A percentile compares a stretch with the other conserved stretches of the same genome.
phyloP scores from a whole-genome alignment of 2,797 vertebrate species.

The Poliocrania exsul region DNA sequence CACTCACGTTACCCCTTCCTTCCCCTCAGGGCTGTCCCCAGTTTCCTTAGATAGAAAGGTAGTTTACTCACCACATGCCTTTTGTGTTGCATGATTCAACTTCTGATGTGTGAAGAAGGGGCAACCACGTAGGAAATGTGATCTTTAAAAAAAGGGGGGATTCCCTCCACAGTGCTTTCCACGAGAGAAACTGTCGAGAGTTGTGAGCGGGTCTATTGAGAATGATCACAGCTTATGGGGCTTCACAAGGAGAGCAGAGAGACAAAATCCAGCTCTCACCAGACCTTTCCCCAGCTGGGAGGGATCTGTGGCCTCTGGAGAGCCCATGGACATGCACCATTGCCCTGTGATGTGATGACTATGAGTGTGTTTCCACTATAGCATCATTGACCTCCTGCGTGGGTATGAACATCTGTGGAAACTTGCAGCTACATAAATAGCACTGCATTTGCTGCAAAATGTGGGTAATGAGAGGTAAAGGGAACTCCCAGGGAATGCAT shows the following conservation, averaged over 20 bases:
- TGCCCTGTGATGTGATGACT: not conserved
- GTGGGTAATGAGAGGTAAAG: not conserved
- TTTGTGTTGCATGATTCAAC: conserved; percentile 19
- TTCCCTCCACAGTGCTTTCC: conserved; percentile 2
- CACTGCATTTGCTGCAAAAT: not conserved
- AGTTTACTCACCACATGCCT: conserved; percentile 25
- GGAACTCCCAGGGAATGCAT: accelerated
- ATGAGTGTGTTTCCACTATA: accelerated
- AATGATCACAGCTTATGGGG: not conserved
- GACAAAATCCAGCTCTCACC: not conserved
- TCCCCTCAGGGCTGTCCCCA: conserved; percentile 14
- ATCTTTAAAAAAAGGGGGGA: not conserved
- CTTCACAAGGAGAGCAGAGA: not conserved
- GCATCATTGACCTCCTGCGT: accelerated
- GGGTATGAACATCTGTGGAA: not conserved
- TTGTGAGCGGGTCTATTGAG: not conserved
- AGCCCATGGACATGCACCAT: accelerated
- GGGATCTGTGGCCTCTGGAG: not conserved
- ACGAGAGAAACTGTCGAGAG: not conserved
- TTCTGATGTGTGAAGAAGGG: conserved; percentile 57
- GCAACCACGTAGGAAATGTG: conserved; percentile 47
- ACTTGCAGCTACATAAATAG: not conserved
- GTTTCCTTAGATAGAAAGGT: conserved; percentile 43
- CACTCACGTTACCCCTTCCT: not conserved
- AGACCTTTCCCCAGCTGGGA: not conserved